Evolutionary conservation across 2,888 invertebrate species (phyloP).

Genomic region (Aspidapion aeneum): DNA sequence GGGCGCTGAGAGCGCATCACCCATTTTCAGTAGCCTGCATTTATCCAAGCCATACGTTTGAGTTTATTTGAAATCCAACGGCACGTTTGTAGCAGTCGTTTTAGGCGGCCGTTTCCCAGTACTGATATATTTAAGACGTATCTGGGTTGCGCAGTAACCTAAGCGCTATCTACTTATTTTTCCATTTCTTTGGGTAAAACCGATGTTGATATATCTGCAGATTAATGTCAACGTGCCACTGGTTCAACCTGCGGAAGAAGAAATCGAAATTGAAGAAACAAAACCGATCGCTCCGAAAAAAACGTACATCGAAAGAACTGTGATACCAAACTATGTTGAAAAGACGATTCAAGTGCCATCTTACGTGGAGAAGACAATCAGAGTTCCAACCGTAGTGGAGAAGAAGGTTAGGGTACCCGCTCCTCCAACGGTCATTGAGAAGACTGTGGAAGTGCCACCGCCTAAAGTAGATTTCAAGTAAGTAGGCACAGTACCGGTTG

Average conservation of each 20-base stretch:
- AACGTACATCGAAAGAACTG: slow-evolving; percentile 42
- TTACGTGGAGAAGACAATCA: slow-evolving; percentile 44
- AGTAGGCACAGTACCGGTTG: too few species aligned
- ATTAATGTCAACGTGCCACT: not conserved
- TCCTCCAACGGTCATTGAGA: slow-evolving; percentile 42
- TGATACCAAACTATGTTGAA: slow-evolving; percentile 44
- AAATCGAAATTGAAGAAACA: slow-evolving; percentile 28
- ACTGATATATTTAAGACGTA: too few species aligned
- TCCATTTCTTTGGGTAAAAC: too few species aligned
- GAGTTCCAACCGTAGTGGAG: slow-evolving; percentile 44
- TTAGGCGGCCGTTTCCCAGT: too few species aligned
- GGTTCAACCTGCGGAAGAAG: not conserved
- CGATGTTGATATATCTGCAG: too few species aligned
- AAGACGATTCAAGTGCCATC: slow-evolving; percentile 44
- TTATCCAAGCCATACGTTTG: too few species aligned
- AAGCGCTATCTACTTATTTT: too few species aligned
- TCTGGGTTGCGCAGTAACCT: too few species aligned
- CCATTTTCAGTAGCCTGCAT: too few species aligned
- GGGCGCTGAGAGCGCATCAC: too few species aligned
- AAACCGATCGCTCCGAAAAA: slow-evolving; percentile 30
- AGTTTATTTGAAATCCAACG: too few species aligned
- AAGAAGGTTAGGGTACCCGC: slow-evolving; percentile 41
- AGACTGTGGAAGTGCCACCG: slow-evolving; percentile 35
- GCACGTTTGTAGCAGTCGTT: too few species aligned
- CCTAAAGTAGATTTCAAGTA: slow-evolving; percentile 12